Percentiles rank a stretch among this genome's conserved stretches.
Conservation (phyloP, 2,797 vertebrate species). For the Diplodus puntazzo region DNA sequence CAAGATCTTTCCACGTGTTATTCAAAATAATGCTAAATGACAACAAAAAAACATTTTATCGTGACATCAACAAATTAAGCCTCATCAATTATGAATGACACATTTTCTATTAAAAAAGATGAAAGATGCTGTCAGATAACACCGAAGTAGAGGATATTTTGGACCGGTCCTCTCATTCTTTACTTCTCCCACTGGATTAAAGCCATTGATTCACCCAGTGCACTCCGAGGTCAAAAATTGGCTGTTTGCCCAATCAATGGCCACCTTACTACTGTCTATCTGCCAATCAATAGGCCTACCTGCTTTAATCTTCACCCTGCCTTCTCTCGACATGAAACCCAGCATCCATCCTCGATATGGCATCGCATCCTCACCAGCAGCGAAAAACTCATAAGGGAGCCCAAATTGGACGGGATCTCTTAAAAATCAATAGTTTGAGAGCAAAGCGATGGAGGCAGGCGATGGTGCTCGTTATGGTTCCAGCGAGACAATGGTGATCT, state of each 20-base stretch:
- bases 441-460: background rate
- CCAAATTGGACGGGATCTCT: conserved; percentile 42
- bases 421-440: conserved; percentile 51
- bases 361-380: conserved; percentile 29
- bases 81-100: background rate
- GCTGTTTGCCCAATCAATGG: conserved; percentile 79
- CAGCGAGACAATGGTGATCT: background rate
- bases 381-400: conserved; percentile 33
- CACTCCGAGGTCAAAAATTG: conserved; percentile 71
- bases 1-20: background rate
- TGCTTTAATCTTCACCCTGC: conserved; percentile 72
- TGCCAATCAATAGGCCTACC: conserved; percentile 75
- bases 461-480: background rate
- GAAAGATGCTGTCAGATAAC: background rate
- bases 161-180: conserved; percentile 9
- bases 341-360: conserved; percentile 30
- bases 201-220: conserved; percentile 71
- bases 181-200: conserved; percentile 63
- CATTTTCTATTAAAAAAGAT: background rate
- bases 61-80: background rate
- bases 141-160: conserved; percentile 1
- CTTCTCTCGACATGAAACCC: conserved; percentile 40
- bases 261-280: conserved; percentile 64
- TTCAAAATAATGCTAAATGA: background rate
- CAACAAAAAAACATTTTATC: background rate